Percentiles rank a stretch among this genome's conserved stretches.
Evolutionary conservation across 2,113 vertebrate species (phyloP).

Genomic region (Myrmophylax atrothorax): DNA sequence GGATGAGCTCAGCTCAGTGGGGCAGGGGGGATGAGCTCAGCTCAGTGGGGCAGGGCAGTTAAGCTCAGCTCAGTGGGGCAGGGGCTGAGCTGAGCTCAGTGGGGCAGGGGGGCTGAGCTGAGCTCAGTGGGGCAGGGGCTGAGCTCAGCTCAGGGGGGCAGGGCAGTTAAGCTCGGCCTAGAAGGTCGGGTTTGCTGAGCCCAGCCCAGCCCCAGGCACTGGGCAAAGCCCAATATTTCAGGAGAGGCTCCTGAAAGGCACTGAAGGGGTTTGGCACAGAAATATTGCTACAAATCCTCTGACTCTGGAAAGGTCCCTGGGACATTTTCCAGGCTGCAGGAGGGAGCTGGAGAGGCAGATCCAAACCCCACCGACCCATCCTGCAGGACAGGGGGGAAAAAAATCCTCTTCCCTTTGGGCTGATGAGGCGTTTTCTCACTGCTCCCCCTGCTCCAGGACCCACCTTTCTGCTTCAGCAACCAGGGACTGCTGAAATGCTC

Average conservation of each 20-base stretch:
- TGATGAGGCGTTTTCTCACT: neutral
- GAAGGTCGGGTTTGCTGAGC: fast-evolving
- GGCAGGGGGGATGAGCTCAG: no score
- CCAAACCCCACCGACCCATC: neutral
- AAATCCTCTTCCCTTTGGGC: neutral
- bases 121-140: fast-evolving
- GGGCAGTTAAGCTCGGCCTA: no score
- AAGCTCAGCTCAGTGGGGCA: neutral
- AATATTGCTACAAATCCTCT: neutral
- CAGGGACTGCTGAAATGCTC: neutral
- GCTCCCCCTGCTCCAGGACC: neutral
- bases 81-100: no score
- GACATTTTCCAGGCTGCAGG: neutral
- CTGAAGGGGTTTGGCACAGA: neutral
- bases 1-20: no score
- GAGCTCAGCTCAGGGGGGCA: no score
- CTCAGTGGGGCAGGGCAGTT: fast-evolving
- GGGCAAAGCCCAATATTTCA: neutral
- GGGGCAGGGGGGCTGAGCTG: no score
- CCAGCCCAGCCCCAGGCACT: neutral
- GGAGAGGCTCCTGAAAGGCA: neutral
- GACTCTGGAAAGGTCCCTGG: neutral
- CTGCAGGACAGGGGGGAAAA: neutral
- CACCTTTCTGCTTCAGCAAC: neutral
- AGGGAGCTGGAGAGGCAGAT: neutral